Percentiles rank a stretch among this genome's conserved stretches.
Conservation (phyloP, 2,888 invertebrate genomes). For the Cacoxenus indagator region DNA sequence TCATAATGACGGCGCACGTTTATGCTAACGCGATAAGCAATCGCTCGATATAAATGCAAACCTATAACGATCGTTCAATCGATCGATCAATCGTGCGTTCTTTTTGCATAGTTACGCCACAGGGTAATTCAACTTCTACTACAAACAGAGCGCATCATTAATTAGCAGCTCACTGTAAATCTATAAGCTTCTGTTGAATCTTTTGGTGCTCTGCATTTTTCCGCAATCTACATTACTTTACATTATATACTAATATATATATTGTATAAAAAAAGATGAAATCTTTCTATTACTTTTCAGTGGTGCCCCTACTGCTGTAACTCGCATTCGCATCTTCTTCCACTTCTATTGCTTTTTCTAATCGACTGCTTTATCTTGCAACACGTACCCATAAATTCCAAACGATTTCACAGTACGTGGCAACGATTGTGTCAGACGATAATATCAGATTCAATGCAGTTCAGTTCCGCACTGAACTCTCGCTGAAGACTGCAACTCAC, state of each 20-base stretch:
- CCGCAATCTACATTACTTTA: no score
- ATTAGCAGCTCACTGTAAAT: slow-evolving; percentile 40
- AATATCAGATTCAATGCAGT: background rate
- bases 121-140: slow-evolving; percentile 20
- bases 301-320: no score
- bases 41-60: background rate
- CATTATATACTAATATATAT: no score
- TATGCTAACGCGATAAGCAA: background rate
- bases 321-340: no score
- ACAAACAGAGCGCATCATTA: slow-evolving; percentile 50
- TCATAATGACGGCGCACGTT: slow-evolving; percentile 8
- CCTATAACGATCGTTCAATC: slow-evolving; percentile 4
- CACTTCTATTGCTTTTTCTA: no score
- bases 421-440: slow-evolving; percentile 22
- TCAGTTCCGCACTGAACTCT: background rate
- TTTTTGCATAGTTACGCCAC: slow-evolving; percentile 48
- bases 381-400: background rate
- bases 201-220: background rate
- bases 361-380: background rate
- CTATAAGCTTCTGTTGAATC: background rate
- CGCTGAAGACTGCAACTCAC: background rate
- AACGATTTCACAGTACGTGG: slow-evolving; percentile 10
- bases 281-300: no score
- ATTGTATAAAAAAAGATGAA: no score
- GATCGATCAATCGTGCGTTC: slow-evolving; percentile 12